Percentiles rank a stretch among this genome's conserved stretches.
phyloP scores from a whole-genome alignment of 2,797 vertebrate genomes.

The Aselliscus stoliczkanus region DNA sequence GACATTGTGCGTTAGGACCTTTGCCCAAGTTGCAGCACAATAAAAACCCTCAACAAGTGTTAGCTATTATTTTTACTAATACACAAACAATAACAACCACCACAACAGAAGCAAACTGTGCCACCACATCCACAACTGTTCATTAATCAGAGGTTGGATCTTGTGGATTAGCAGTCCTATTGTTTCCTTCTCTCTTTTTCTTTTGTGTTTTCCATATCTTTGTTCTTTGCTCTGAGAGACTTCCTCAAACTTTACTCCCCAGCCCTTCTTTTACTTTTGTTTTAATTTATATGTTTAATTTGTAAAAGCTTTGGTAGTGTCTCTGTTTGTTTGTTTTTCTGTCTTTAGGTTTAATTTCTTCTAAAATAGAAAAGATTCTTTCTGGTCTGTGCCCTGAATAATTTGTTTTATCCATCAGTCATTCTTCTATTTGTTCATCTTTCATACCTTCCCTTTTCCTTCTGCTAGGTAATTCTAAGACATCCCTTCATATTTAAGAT shows the following conservation, averaged over 20 bases:
- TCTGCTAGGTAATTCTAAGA: neutral
- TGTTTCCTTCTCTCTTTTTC: neutral
- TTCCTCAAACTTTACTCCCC: neutral
- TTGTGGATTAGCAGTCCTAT: neutral
- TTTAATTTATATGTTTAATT: neutral
- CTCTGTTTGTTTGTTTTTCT: neutral
- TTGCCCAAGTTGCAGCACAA: neutral
- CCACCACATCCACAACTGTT: neutral
- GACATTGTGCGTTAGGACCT: neutral
- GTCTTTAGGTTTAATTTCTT: neutral
- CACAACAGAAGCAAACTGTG: neutral
- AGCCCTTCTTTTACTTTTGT: neutral
- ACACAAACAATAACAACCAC: neutral
- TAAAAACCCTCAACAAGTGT: neutral
- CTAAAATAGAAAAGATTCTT: neutral
- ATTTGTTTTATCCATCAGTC: neutral
- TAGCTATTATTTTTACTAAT: conserved; percentile 7
- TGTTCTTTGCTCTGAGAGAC: neutral
- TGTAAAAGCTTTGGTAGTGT: neutral
- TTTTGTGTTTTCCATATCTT: neutral
- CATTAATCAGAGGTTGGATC: neutral
- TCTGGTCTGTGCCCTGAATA: neutral
- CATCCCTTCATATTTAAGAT: neutral
- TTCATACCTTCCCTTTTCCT: neutral
- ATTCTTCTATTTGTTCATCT: neutral